Evolutionary conservation across 2,113 vertebrate species (phyloP).

Genomic region (Eubucco bourcierii): DNA sequence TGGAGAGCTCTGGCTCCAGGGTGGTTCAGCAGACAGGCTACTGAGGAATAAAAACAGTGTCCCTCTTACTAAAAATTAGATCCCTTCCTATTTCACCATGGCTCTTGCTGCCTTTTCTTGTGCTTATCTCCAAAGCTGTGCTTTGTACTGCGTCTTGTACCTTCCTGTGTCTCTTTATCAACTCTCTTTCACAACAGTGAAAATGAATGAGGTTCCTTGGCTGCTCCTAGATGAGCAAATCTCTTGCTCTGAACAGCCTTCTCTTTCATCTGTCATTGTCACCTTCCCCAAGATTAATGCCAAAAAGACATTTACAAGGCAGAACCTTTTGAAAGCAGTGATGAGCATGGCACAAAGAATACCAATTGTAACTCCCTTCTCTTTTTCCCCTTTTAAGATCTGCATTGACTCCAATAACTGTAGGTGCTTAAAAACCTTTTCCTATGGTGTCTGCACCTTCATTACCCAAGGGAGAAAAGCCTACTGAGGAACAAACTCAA

Average conservation of each 20-base stretch:
- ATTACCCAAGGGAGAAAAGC: conserved; percentile 11
- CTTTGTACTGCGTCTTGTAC: background rate
- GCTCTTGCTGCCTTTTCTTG: background rate
- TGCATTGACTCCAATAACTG: conserved; percentile 61
- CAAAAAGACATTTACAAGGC: background rate
- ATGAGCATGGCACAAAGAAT: conserved; percentile 35
- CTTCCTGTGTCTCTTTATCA: background rate
- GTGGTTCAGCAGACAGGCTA: background rate
- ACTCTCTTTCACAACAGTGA: background rate
- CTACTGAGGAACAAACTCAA: background rate
- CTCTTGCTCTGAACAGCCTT: background rate
- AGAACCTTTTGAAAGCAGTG: conserved; percentile 27
- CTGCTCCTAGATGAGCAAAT: background rate
- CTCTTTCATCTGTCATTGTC: conserved; percentile 16
- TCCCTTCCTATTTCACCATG: background rate
- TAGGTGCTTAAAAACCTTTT: conserved; percentile 56
- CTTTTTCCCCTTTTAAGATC: background rate
- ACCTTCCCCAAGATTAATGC: background rate
- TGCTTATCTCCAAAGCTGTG: conserved; percentile 16
- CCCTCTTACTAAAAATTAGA: background rate
- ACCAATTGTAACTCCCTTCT: conserved; percentile 29
- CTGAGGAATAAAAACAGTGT: background rate
- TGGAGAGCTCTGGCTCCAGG: background rate
- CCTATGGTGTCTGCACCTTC: background rate
- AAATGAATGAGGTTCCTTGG: background rate